Conservation (phyloP, 2,797 vertebrate species). For the Mionectes olivaceus region DNA sequence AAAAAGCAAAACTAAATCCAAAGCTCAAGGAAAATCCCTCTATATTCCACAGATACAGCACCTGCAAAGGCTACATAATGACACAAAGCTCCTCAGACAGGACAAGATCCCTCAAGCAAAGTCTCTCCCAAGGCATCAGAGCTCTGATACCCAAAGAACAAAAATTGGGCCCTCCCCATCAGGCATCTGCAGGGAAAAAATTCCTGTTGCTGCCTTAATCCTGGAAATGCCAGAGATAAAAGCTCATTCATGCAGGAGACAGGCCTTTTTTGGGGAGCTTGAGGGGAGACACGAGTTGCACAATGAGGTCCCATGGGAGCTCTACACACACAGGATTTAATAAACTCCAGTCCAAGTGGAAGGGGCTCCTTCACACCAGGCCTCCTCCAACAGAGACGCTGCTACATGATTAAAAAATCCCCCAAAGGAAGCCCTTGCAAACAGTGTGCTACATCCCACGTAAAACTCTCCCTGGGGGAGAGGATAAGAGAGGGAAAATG, state of each 20-base stretch:
- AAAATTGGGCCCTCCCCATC: neutral
- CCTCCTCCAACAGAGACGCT: neutral
- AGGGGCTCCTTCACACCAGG: neutral
- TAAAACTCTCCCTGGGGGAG: slow-evolving; percentile 47
- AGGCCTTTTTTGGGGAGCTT: neutral
- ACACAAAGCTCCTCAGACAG: neutral
- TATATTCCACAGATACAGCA: neutral
- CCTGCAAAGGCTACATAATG: accelerated
- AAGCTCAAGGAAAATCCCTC: neutral
- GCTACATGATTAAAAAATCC: neutral
- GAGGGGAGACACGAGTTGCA: neutral
- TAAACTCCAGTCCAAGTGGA: neutral
- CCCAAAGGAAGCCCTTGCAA: slow-evolving; percentile 50
- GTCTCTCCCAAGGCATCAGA: neutral
- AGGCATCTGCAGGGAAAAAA: neutral
- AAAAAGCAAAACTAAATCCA: neutral
- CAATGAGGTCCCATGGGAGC: neutral
- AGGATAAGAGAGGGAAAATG: slow-evolving; percentile 26
- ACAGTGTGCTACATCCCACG: slow-evolving; percentile 30
- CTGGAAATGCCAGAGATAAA: neutral
- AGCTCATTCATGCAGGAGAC: neutral
- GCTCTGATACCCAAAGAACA: neutral
- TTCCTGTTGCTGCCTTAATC: neutral
- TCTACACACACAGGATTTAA: neutral
- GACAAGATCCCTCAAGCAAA: neutral